Evolutionary conservation across 2,113 vertebrate genomes (phyloP), one percentile per base, ranked within the genome.

Genomic region (Petromus typicus): DNA sequence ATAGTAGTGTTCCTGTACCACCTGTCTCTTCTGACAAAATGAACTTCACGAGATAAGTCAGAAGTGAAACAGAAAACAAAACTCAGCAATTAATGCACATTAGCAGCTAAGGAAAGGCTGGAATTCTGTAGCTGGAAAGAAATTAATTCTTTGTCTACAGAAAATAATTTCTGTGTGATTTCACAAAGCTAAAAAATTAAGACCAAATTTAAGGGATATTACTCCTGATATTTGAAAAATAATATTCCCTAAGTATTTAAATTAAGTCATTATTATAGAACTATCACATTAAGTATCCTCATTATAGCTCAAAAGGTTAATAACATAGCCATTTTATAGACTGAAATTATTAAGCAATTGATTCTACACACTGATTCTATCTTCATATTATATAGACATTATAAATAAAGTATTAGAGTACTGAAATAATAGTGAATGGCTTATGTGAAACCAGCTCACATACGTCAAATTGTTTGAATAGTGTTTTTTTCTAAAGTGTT

Each of bases 1-100:
- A 93, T 94, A 97, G 94, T 94, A 91, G 94, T 8, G 54, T 96
- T 95, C 91, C 91, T 61, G 69, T 12, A 95, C 88, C 90, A 89
- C 82, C 92, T 96, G 88, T 96, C 56, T 90, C 64, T 96, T 81
- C 81, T 95, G 84, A 90, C 92, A 96, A 56, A 16, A 22, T 56
- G 86, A 43, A 84, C 59, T 40, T 87, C 73, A 79, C 91, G 18
- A 93, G 40, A 89, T 32, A 90, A 76, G 32, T 96, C 22, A 71
- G 34, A 91, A 92, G 10, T 66, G 57, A 30, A 85, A 83, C 40
- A 17, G 45, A 83, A 81, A 91, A 22, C 1, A 45, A 89, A 92
- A 48, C 32, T 59, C 27, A 85, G 37, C 30, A n/a, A 80, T 51
- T 1, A 32, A 64, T 89, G 43, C 63, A 94, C 14, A 80, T 16